Percentiles rank a stretch among this genome's conserved stretches.
Conservation (phyloP, 1,140 invertebrate species). For the Pogonus chalceus region DNA sequence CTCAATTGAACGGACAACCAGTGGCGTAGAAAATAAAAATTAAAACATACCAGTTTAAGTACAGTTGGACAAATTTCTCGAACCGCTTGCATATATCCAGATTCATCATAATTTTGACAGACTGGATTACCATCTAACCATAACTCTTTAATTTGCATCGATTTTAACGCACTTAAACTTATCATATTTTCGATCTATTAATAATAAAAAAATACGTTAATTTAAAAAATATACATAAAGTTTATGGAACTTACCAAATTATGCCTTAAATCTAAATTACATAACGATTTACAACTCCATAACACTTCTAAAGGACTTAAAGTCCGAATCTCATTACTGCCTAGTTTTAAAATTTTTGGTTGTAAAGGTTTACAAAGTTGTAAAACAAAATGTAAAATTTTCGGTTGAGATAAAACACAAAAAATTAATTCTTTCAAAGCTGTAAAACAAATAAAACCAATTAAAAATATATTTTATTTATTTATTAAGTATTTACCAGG, state of each 20-base stretch:
- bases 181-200: conserved; percentile 54
- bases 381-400: conserved; percentile 37
- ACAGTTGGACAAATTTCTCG: conserved; percentile 22
- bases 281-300: conserved; percentile 27
- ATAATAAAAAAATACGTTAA: neutral
- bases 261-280: conserved; percentile 37
- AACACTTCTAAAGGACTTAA: conserved; percentile 33
- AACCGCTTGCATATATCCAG: conserved; percentile 56
- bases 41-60: conserved; percentile 24
- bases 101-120: conserved; percentile 61
- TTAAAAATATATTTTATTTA: conserved; percentile 4
- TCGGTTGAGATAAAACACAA: conserved; percentile 38
- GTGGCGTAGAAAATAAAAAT: too few relatives aligned
- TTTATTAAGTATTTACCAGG: conserved; percentile 22
- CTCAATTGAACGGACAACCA: too few relatives aligned
- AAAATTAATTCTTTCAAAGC: conserved; percentile 35
- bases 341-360: conserved; percentile 34
- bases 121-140: conserved; percentile 70
- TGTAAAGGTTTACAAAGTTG: conserved; percentile 33
- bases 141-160: conserved; percentile 59
- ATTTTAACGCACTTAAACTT: conserved; percentile 56
- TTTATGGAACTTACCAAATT: conserved; percentile 30
- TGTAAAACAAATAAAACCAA: conserved; percentile 8
- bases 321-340: conserved; percentile 35
- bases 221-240: neutral